A percentile compares a stretch with the other conserved stretches of the same genome.
phyloP scores from a whole-genome alignment of 1,140 invertebrate species.

The Nilaparvata lugens region DNA sequence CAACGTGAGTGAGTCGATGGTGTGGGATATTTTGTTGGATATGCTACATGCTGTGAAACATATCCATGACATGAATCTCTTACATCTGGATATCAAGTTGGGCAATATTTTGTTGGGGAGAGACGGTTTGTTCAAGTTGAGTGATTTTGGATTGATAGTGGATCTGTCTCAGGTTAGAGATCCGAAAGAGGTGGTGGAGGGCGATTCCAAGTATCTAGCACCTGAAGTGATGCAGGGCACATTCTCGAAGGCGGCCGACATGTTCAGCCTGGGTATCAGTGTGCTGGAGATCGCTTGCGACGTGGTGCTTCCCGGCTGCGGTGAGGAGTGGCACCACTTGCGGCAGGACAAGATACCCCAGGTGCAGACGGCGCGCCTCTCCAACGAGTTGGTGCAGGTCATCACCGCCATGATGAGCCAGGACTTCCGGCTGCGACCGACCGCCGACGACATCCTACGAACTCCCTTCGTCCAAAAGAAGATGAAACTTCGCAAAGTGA shows the following conservation, averaged over 20 bases:
- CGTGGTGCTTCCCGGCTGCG: conserved; percentile 49
- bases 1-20: conserved; percentile 36
- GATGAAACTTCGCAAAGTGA: not conserved
- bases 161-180: conserved; percentile 46
- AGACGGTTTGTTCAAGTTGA: conserved; percentile 54
- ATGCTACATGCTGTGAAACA: conserved; percentile 49
- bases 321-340: not conserved
- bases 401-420: conserved; percentile 48
- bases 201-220: conserved; percentile 67
- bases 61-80: conserved; percentile 52
- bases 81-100: conserved; percentile 70
- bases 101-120: conserved; percentile 60
- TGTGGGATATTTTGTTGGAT: conserved; percentile 37
- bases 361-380: conserved; percentile 29
- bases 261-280: conserved; percentile 62
- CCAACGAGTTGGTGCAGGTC: conserved; percentile 43
- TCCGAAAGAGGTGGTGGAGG: conserved; percentile 46
- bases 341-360: not conserved
- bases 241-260: conserved; percentile 49
- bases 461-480: not conserved
- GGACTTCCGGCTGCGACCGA: conserved; percentile 40
- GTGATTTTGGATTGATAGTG: conserved; percentile 62
- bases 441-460: conserved; percentile 41
- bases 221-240: conserved; percentile 56
- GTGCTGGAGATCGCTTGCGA: conserved; percentile 62